A percentile compares a stretch with the other conserved stretches of the same genome.
phyloP scores from a whole-genome alignment of 2,888 invertebrate species.

The Leucophenga maculata region DNA sequence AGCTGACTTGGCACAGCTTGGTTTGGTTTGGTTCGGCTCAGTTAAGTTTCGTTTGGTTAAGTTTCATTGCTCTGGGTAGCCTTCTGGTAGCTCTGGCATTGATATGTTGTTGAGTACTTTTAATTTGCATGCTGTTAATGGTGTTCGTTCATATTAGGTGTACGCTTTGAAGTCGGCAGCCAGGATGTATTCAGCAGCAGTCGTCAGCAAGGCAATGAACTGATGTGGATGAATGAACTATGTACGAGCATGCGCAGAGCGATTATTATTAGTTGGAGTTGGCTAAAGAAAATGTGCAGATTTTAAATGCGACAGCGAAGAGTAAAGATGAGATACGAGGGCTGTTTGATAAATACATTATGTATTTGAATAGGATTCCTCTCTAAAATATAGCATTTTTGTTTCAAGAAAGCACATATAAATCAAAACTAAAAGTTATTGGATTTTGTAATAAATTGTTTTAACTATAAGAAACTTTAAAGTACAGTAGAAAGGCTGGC shows the following conservation, averaged over 20 bases:
- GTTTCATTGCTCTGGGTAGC: background rate
- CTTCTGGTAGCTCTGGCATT: constrained; percentile 59
- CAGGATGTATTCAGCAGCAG: background rate
- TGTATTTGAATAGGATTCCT: too few relatives aligned
- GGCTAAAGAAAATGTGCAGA: too few relatives aligned
- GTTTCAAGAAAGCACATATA: too few relatives aligned
- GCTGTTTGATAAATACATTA: too few relatives aligned
- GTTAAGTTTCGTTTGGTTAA: background rate
- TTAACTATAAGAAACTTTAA: too few relatives aligned
- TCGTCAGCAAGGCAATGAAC: constrained; percentile 14
- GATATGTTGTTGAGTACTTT: constrained; percentile 65
- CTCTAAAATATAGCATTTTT: too few relatives aligned
- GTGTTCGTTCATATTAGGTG: constrained; percentile 62
- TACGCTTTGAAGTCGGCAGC: constrained; percentile 14
- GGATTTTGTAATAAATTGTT: too few relatives aligned
- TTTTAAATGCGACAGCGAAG: too few relatives aligned
- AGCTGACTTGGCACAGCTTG: background rate
- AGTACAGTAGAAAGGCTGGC: too few relatives aligned
- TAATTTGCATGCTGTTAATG: constrained; percentile 66
- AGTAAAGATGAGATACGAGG: too few relatives aligned
- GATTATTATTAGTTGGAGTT: too few relatives aligned
- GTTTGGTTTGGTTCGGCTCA: constrained; percentile 1
- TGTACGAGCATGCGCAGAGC: background rate
- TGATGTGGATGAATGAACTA: constrained; percentile 19
- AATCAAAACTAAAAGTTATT: too few relatives aligned